Evolutionary conservation across 2,888 invertebrate genomes (phyloP), one percentile per base, ranked within the genome.

Genomic region (Gymnoscelis rufifasciata): DNA sequence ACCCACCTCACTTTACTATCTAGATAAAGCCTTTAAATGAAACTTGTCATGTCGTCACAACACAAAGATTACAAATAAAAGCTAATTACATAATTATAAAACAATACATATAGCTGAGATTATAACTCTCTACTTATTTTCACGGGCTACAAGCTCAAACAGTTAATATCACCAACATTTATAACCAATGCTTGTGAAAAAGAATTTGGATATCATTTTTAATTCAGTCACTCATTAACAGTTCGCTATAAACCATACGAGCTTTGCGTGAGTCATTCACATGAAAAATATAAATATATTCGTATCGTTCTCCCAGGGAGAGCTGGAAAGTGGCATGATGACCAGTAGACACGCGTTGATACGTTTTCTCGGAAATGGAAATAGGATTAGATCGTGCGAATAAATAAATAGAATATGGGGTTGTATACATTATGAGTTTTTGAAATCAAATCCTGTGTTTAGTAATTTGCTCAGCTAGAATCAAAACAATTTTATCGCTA

Each of bases 281-380:
- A 46, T 45, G 56, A 68, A 70, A 71, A 66, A 57, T 67, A 67
- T 78, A 73, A 70, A 76, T 74, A 74, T 77, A 76, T 76, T 71
- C 51, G 61, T 66, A 62, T 54, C 62, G 70, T 65, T 73, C 74
- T 72, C 75, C 75, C 76, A 74, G 75, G 71, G 72, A 75, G 67
- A 11, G 66, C 62, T 62, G 59, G 55, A 63, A 45, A 71, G 59
- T 64, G 59, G 66, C 59, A 64, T 68, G 63, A 67, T 42, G 49
- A 62, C 64, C 56, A 64, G 69, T 74, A 73, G 73, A 75, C 74
- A 62, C 67, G 62, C 62, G 60, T 60, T 62, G 63, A 69, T 65
- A 68, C 64, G 60, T 64, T 68, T 79, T 80, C 79, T 69, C 37
- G 60, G 75, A 79, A 80, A 68, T 68, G 66, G 64, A 64, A 67